These are phyloP conservation scores for Leistus spinibarbis DNA, from an alignment of 2,888 invertebrate genomes.

Conservation along the genomic window DNA sequence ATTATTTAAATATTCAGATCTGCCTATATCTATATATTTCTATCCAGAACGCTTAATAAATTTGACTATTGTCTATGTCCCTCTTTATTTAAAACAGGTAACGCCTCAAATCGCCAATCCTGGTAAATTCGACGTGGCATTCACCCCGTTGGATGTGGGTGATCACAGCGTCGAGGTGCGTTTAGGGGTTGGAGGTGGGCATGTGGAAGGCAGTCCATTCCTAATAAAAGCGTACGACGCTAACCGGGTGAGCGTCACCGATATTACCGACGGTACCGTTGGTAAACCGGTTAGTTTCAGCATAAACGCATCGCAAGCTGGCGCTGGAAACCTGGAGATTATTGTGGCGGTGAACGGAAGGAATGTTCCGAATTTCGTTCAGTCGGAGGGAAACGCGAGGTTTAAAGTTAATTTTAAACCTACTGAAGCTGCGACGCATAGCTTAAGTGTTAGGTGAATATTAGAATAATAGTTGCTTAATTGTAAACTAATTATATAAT, in stretches of 20 bases:
- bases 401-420: constrained; percentile 96
- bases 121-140: constrained; percentile 60
- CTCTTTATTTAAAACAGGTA: too few relatives aligned
- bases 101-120: constrained; percentile 56
- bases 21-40: too few relatives aligned
- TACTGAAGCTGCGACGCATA: constrained; percentile 89
- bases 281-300: constrained; percentile 94
- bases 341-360: constrained; percentile 95
- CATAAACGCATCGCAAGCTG: constrained; percentile 80
- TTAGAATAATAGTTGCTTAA: background rate
- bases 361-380: constrained; percentile 98
- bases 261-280: constrained; percentile 88
- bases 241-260: constrained; percentile 90
- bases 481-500: constrained; percentile 31
- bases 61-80: too few relatives aligned
- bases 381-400: constrained; percentile 95
- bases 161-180: constrained; percentile 90
- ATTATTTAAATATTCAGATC: too few relatives aligned
- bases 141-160: constrained; percentile 88
- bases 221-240: constrained; percentile 96
- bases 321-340: constrained; percentile 96
- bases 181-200: constrained; percentile 65
- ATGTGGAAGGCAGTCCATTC: constrained; percentile 95
- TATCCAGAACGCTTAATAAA: too few relatives aligned
- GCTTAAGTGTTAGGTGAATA: constrained; percentile 78